These are phyloP conservation scores for Etheostoma nigrum DNA, from an alignment of 2,797 vertebrate genomes.

Conservation along the genomic window DNA sequence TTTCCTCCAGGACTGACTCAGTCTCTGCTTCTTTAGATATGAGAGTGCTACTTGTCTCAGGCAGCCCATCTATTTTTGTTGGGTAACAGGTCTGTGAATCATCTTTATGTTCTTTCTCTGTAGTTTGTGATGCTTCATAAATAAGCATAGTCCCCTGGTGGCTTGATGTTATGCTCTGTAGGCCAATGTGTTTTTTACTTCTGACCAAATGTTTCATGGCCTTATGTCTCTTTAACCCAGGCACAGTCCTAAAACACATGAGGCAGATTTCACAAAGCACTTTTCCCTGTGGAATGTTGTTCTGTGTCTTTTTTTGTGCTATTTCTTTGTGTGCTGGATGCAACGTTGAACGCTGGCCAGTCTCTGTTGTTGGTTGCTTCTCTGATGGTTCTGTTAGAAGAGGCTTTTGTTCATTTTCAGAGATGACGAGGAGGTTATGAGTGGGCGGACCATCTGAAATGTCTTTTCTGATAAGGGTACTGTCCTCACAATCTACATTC, in stretches of 20 bases:
- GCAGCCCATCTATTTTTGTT: constrained; percentile 65
- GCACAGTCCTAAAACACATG: constrained; percentile 91
- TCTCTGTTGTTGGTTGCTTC: constrained; percentile 62
- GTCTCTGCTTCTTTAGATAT: constrained; percentile 68
- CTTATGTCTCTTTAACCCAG: constrained; percentile 94
- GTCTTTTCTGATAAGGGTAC: constrained; percentile 59
- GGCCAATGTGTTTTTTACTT: constrained; percentile 59
- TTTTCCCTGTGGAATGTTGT: constrained; percentile 74
- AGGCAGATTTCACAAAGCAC: constrained; percentile 92
- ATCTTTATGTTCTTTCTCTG: constrained; percentile 78
- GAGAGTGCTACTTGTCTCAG: constrained; percentile 67
- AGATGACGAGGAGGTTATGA: constrained; percentile 66
- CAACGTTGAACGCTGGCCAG: constrained; percentile 54
- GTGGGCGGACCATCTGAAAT: constrained; percentile 71
- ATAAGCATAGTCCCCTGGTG: constrained; percentile 67
- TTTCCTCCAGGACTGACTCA: constrained; percentile 69
- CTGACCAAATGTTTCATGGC: constrained; percentile 91
- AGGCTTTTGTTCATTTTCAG: constrained; percentile 68
- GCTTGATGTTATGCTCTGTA: constrained; percentile 61
- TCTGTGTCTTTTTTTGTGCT: constrained; percentile 73
- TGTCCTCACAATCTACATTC: constrained; percentile 56
- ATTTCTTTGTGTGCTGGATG: constrained; percentile 70
- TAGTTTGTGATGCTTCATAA: constrained; percentile 71
- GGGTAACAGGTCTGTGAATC: constrained; percentile 72
- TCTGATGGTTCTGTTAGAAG: constrained; percentile 54